Evolutionary conservation across 2,113 vertebrate genomes (phyloP).

Genomic region (Tychaedon coryphoeus): DNA sequence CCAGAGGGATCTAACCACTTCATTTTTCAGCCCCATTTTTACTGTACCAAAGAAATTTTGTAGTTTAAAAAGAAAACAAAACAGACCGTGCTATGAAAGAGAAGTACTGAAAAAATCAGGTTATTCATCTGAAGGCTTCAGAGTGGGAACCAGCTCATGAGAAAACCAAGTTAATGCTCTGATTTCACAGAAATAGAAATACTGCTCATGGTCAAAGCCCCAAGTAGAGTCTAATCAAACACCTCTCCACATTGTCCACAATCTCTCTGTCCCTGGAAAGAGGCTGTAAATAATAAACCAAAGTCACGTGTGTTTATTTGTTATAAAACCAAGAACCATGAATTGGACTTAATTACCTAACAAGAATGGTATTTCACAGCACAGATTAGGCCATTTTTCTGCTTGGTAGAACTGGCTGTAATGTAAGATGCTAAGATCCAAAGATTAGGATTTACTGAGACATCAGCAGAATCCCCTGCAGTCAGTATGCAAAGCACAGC

Average conservation of each 20-base stretch:
- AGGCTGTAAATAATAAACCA: slow-evolving; percentile 29
- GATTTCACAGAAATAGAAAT: neutral
- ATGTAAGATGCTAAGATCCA: neutral
- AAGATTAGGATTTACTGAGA: neutral
- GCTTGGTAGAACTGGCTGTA: neutral
- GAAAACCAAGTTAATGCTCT: neutral
- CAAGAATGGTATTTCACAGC: slow-evolving; percentile 37
- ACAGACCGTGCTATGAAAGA: neutral
- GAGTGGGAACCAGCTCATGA: neutral
- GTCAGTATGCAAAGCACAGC: neutral
- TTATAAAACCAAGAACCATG: slow-evolving; percentile 30
- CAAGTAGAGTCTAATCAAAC: neutral
- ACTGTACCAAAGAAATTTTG: neutral
- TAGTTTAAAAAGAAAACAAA: neutral
- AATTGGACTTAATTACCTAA: neutral
- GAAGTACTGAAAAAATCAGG: neutral
- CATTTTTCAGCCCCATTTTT: neutral
- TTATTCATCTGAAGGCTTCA: neutral
- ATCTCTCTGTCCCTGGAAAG: neutral
- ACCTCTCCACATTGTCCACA: neutral
- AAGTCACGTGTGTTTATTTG: slow-evolving; percentile 19
- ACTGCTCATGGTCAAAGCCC: neutral
- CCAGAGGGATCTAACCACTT: neutral
- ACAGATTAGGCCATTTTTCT: neutral
- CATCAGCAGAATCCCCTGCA: neutral